phyloP scores from a whole-genome alignment of 2,797 vertebrate species.

The Scleropages formosus region DNA sequence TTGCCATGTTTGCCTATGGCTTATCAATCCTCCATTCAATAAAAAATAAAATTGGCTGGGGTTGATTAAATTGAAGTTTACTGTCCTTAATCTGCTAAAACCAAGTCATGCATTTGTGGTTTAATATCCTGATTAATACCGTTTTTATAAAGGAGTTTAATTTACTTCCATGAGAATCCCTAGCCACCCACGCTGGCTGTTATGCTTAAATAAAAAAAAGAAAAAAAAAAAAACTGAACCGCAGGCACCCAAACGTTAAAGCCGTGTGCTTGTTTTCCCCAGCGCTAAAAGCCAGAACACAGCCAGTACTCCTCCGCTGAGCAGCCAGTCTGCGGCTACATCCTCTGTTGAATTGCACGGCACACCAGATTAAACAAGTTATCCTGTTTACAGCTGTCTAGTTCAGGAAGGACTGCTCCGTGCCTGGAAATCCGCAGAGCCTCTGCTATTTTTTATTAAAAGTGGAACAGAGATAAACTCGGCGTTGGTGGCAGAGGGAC shows the following conservation, averaged over 20 bases:
- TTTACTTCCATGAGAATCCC: constrained; percentile 24
- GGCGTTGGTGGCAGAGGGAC: background rate
- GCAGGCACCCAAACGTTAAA: background rate
- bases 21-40: background rate
- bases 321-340: background rate
- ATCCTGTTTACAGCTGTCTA: constrained; percentile 23
- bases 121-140: constrained; percentile 8
- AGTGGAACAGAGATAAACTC: constrained; percentile 7
- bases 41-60: background rate
- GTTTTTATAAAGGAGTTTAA: constrained; percentile 1
- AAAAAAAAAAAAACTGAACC: background rate
- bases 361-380: constrained; percentile 8
- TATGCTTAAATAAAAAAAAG: constrained; percentile 23
- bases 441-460: constrained; percentile 7
- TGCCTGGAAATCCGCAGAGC: background rate
- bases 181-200: constrained; percentile 19
- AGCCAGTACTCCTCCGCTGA: background rate
- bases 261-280: background rate
- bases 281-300: background rate
- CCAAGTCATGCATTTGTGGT: background rate
- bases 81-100: background rate
- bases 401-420: constrained; percentile 20
- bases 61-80: constrained; percentile 5
- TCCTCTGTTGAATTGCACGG: background rate
- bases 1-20: no score